Conservation (phyloP, 2,113 vertebrate species). For the Peromyscus polionotus region DNA sequence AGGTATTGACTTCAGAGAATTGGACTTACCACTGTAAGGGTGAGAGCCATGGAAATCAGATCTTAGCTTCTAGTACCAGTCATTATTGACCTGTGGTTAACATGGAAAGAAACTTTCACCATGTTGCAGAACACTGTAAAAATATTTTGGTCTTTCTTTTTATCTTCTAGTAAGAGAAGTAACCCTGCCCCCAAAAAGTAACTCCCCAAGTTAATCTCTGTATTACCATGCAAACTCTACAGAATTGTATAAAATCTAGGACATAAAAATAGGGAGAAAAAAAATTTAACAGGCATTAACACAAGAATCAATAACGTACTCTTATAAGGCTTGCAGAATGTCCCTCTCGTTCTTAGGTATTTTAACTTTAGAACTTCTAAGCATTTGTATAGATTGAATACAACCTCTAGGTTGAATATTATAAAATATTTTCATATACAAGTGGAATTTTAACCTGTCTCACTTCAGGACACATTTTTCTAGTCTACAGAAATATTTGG, state of each 20-base stretch:
- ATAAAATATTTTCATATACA: background rate
- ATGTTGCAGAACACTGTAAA: background rate
- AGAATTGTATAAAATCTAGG: background rate
- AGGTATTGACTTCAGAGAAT: conserved; percentile 10
- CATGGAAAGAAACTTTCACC: background rate
- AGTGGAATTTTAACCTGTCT: background rate
- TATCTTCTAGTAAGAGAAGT: conserved; percentile 15
- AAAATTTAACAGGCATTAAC: background rate
- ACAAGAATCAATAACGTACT: background rate
- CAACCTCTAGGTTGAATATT: background rate
- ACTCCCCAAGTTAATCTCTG: background rate
- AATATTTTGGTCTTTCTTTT: background rate
- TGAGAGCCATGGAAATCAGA: background rate
- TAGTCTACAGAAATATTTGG: background rate
- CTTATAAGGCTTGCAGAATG: background rate
- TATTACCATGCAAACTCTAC: background rate
- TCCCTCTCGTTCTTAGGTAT: background rate
- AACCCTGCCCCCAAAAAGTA: background rate
- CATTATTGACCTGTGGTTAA: background rate
- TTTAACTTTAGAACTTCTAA: background rate
- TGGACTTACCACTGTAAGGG: background rate
- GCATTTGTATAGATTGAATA: background rate
- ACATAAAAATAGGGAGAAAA: background rate
- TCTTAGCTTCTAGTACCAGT: conserved; percentile 17
- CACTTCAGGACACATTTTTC: conserved; percentile 8